Base-by-base conservation (phyloP, 2,113 vertebrate species). In the Stegostoma tigrinum region DNA sequence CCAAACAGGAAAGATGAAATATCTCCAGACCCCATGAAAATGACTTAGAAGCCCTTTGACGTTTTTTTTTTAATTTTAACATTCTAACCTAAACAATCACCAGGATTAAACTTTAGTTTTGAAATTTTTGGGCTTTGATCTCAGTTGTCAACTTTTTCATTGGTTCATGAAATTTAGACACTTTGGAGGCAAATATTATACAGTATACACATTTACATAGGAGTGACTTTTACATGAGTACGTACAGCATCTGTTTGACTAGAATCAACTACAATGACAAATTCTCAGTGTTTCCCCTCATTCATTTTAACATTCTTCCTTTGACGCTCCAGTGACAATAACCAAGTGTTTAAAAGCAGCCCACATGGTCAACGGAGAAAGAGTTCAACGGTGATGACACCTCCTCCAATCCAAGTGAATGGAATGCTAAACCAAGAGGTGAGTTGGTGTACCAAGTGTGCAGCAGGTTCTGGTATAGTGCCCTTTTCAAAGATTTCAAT, bases 381-480 rank as follows among this genome's bases (percentile, higher is more conserved):
- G 96, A 97, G 96, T 96, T 96, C 97, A 0, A 96, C 96, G 0
- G 97, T 98, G 30, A 97, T 98, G 97, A 98, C 97, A 0, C 98
- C 98, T 0, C 98, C 98, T 27, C 98, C 98, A 0, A 98, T 98
- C 96, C 98, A 97, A 95, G 97, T 98, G 5, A 97, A 98, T 6
- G 97, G 97, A 80, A 97, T 97, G 95, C 97, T 97, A 75, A 97
- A 96, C 96, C 97, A 97, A 97, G 98, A 98, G 98, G 98, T 99
- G 96, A 96, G 97, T 90, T 15, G 55, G 24, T 90, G 45, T 12
- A 17, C 48, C 8, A 8, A 72, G 30, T 85, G 34, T 24, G 21
- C 68, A 23, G 10, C 42, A 45, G 55, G 42, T 48, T 64, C 75
- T 48, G 68, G 38, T 27, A 27, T 34, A 15, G 61, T 52, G 27